Base-by-base conservation (phyloP, 2,797 vertebrate species). In the Dallia pectoralis region DNA sequence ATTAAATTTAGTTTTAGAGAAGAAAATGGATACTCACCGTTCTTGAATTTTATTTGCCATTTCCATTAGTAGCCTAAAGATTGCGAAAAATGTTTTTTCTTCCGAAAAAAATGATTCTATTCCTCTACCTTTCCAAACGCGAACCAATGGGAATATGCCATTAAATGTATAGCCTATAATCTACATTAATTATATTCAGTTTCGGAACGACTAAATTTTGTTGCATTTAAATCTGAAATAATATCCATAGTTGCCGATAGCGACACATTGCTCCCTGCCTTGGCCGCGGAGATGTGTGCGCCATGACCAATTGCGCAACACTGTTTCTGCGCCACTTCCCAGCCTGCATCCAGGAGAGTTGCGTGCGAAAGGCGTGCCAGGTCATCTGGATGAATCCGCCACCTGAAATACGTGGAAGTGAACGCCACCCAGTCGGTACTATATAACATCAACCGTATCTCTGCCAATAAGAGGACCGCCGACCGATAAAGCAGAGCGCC, bases 311-410 rank as follows among this genome's bases (percentile, higher is more conserved):
- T 19, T 14, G 27, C 29, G 18, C 29, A 15, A 32, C 29, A 65
- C 48, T 25, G 53, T 59, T 59, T 59, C 4, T 59, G 27, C 4
- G 22, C 25, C 27, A 1, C 44, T 56, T 65, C 25, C 59, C 47
- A 19, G 56, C 53, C 74, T 47, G 27, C 4, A 48, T 47, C 73
- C n/a, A 49, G 27, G 77, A 48, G 68, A 65, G 77, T 81, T 69
- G 85, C 82, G 83, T 83, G 84, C 83, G 80, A 85, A 82, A 80
- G 72, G 67, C 78, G 76, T 74, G 77, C 68, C 73, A 48, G 79
- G 76, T 84, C 82, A 71, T 49, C 49, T 16, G 63, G 73, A 36
- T 70, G 71, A 76, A 79, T 68, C 63, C 66, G 67, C 77, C 82
- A 79, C 78, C 79, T 86, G 78, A 79, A 78, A 75, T 70, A 47